A percentile compares a stretch with the other conserved stretches of the same genome.
These are phyloP conservation scores for Zaprionus lineosus DNA, from an alignment of 2,888 invertebrate species.

Conservation along the genomic window DNA sequence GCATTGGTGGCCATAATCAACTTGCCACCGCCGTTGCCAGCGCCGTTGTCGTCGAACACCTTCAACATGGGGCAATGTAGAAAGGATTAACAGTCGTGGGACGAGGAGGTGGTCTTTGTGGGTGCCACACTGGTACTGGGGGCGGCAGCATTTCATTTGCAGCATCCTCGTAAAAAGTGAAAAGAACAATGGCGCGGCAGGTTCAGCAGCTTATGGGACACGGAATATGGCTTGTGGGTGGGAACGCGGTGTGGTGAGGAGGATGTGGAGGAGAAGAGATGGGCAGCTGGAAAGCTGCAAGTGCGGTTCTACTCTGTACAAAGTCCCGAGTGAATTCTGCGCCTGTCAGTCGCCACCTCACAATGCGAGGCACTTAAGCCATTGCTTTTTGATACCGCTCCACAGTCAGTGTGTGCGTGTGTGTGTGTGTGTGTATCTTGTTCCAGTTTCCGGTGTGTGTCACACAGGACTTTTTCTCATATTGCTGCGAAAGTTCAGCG, in stretches of 20 bases:
- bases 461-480: slow-evolving; percentile 71
- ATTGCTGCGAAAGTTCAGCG: slow-evolving; percentile 70
- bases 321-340: slow-evolving; percentile 38
- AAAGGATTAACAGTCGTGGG: background rate
- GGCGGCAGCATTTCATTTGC: slow-evolving; percentile 65
- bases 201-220: slow-evolving; percentile 40
- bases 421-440: slow-evolving; percentile 32
- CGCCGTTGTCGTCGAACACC: slow-evolving; percentile 57
- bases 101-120: too few relatives aligned
- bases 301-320: slow-evolving; percentile 29
- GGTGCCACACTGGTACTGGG: too few relatives aligned
- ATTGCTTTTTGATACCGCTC: slow-evolving; percentile 68
- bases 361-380: slow-evolving; percentile 74
- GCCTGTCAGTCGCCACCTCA: slow-evolving; percentile 64
- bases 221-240: too few relatives aligned
- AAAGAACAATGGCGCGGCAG: slow-evolving; percentile 71
- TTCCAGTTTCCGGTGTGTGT: slow-evolving; percentile 73
- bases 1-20: slow-evolving; percentile 69
- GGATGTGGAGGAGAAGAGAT: too few relatives aligned
- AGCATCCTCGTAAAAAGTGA: slow-evolving; percentile 66
- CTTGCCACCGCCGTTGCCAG: too few relatives aligned
- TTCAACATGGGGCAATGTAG: slow-evolving; percentile 24
- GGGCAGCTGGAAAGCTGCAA: slow-evolving; percentile 21
- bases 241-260: too few relatives aligned
- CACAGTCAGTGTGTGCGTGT: background rate